Conservation (phyloP, 2,113 vertebrate genomes). For the Cavia porcellus region DNA sequence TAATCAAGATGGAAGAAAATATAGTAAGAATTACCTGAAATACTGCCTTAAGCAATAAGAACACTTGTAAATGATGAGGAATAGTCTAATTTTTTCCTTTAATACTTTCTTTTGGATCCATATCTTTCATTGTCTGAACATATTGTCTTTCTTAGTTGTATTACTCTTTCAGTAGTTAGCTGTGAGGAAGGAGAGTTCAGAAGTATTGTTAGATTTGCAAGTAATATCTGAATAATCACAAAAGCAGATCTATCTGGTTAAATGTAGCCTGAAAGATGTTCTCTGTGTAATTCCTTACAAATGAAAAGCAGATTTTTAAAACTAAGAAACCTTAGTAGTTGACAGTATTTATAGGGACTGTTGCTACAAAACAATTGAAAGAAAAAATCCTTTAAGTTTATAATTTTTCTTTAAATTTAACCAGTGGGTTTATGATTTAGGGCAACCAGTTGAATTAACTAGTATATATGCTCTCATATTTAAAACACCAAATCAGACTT, state of each 20-base stretch:
- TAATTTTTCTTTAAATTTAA: slow-evolving; percentile 39
- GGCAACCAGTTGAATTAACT: slow-evolving; percentile 37
- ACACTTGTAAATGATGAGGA: background rate
- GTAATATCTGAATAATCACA: slow-evolving; percentile 11
- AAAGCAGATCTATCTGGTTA: slow-evolving; percentile 29
- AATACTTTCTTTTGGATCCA: slow-evolving; percentile 8
- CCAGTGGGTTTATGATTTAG: slow-evolving; percentile 34
- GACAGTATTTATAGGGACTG: background rate
- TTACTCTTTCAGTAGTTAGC: slow-evolving; percentile 50
- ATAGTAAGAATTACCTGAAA: background rate
- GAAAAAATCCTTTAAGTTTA: slow-evolving; percentile 37
- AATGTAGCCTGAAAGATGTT: slow-evolving; percentile 50
- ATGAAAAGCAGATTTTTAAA: slow-evolving; percentile 39
- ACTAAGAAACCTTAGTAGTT: slow-evolving; percentile 51
- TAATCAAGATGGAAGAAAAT: slow-evolving; percentile 36
- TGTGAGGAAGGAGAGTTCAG: slow-evolving; percentile 23
- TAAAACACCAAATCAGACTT: slow-evolving; percentile 42
- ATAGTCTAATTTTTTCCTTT: slow-evolving; percentile 29
- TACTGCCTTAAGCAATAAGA: background rate
- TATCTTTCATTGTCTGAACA: slow-evolving; percentile 65
- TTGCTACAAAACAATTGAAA: slow-evolving; percentile 13
- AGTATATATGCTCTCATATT: slow-evolving; percentile 44
- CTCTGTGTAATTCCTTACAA: background rate
- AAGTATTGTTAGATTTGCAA: slow-evolving; percentile 36
- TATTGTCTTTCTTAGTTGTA: slow-evolving; percentile 39